A percentile compares a stretch with the other conserved stretches of the same genome.
Conservation (phyloP, 1,140 invertebrate species). For the Drosophila athabasca region DNA sequence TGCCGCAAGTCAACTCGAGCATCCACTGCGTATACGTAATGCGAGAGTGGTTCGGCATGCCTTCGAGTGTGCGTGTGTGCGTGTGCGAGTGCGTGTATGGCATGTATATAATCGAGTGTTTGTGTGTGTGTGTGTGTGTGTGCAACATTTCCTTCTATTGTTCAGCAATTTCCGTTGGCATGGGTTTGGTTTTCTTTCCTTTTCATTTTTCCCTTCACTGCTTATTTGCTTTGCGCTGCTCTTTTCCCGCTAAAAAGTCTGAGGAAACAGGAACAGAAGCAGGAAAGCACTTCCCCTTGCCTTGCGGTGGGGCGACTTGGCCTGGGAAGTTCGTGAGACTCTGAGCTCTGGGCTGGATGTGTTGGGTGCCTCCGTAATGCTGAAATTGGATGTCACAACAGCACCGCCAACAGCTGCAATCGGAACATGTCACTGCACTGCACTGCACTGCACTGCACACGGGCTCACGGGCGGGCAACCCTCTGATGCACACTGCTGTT, state of each 20-base stretch:
- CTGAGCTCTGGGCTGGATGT: no score
- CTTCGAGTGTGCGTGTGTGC: slow-evolving; percentile 21
- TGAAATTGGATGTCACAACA: no score
- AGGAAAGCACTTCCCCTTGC: no score
- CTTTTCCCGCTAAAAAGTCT: no score
- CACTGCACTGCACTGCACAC: slow-evolving; percentile 34
- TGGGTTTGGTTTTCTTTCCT: slow-evolving; percentile 26
- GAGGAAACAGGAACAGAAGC: no score
- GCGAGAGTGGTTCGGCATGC: slow-evolving; percentile 5
- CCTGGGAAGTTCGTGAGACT: no score
- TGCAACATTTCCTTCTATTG: slow-evolving; percentile 69
- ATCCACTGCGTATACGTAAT: slow-evolving; percentile 69
- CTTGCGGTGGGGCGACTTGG: no score
- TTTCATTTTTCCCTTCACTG: background rate
- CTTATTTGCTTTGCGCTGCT: slow-evolving; percentile 1
- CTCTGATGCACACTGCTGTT: slow-evolving; percentile 43
- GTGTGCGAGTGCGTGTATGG: slow-evolving; percentile 32
- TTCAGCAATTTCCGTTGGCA: slow-evolving; percentile 72
- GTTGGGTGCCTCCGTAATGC: no score
- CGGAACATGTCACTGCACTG: slow-evolving; percentile 37
- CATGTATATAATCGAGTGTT: slow-evolving; percentile 63
- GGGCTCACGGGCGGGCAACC: slow-evolving; percentile 16
- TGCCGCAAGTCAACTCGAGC: slow-evolving; percentile 65
- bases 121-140: slow-evolving; percentile 47
- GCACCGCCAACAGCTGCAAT: background rate